Base-by-base conservation (phyloP, 2,888 invertebrate genomes). In the Cynaeus angustus region DNA sequence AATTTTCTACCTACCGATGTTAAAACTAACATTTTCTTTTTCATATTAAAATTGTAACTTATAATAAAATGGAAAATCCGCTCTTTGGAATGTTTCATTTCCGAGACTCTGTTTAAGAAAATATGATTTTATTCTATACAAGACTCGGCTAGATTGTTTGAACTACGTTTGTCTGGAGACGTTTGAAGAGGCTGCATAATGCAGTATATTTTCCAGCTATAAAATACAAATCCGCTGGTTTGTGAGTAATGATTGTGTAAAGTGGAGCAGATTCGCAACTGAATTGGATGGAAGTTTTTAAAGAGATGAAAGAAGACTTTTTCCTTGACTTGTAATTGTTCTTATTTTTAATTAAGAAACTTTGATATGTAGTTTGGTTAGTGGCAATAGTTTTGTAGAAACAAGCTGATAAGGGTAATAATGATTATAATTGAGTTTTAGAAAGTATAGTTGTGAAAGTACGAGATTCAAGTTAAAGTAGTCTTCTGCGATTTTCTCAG, bases 71-170 rank as follows among this genome's bases (percentile, higher is more conserved):
- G 45, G 43, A 4, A 16, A 59, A 46, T 16, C 14, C 26, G 46
- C 46, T 16, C 6, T 30, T 14, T 10, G 48, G 50, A 48, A 50
- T 26, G 28, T 61, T 61, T 61, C 50, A 61, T 61, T 26, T 48
- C 14, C n/a, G n/a, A 21, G 33, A 45, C 21, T 9, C 45, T 30
- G 12, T 8, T 14, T 9, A 9, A 1, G 26, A 21, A 43, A 33
- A 56, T 41, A 21, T 46, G 16, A 33, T 61, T 61, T 48, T 61
- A 61, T 61, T 61, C 61, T n/a, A 7, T 48, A 50, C 61, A 61
- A 37, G 33, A 61, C n/a, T 61, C 48, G 14, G 38, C 46, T 48
- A 38, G 14, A 33, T 61, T 61, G 48, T 48, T 50, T 50, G 61
- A 30, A 38, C 48, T 38, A 48, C 48, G 33, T 50, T 61, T 61